phyloP scores from a whole-genome alignment of 2,113 vertebrate species.

The Cebus imitator region DNA sequence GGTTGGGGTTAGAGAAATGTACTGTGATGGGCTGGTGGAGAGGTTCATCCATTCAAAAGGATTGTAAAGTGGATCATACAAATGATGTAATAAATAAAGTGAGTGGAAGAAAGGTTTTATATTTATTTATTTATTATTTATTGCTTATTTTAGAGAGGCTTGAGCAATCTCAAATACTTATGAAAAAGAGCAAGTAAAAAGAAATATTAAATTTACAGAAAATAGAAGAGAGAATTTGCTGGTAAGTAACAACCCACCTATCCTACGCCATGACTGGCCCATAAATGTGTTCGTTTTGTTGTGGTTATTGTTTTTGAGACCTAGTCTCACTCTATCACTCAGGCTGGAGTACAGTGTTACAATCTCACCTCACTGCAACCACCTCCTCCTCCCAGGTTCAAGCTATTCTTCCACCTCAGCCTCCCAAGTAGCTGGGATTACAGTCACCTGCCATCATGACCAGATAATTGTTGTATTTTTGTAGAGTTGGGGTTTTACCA shows the following conservation, averaged over 20 bases:
- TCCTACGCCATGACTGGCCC: background rate
- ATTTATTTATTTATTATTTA: background rate
- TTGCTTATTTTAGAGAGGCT: background rate
- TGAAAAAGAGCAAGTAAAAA: background rate
- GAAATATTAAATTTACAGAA: background rate
- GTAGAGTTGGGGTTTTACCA: no score
- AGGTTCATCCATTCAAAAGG: background rate
- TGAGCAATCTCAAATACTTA: background rate
- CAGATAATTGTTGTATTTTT: no score
- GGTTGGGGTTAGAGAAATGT: background rate
- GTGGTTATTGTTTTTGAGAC: no score
- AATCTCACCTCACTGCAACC: no score
- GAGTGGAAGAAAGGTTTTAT: background rate
- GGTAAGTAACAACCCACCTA: background rate
- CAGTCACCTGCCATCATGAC: no score
- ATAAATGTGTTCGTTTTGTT: background rate
- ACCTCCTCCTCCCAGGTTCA: no score
- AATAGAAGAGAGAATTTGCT: background rate
- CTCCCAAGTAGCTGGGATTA: no score
- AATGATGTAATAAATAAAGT: background rate
- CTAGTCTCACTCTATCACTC: no score
- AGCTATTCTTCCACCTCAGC: no score
- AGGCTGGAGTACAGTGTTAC: no score
- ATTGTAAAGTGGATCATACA: background rate
- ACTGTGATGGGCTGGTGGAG: background rate